Evolutionary conservation across 1,140 invertebrate species (phyloP), one percentile per base, ranked within the genome.

Genomic region (Eumaeus atala): DNA sequence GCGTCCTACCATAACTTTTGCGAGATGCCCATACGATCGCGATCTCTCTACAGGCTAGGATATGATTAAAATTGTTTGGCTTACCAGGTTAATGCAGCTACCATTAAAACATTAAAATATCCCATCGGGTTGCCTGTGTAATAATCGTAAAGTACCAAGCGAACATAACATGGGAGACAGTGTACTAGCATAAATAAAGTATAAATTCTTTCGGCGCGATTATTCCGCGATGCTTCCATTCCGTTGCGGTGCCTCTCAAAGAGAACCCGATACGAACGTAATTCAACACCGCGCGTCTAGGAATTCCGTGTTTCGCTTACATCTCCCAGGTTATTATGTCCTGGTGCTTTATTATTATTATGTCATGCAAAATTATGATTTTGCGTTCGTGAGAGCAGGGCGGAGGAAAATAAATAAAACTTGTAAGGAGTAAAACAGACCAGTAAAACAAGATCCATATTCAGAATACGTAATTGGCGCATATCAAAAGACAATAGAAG

Each of bases 181-280:
- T 66, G 62, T 69, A 69, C 60, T 62, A 62, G 70, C 66, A 77
- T 74, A 72, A 77, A 77, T 75, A 75, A 72, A 69, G 69, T 77
- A 72, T 71, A 74, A 76, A 74, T 72, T 76, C 72, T 71, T 76
- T 70, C 61, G 67, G 61, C 60, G 65, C 59, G 62, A 61, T 63
- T 62, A 65, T 68, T 58, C 61, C 52, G 59, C 63, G 73, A 70
- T 70, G 72, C 71, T 74, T 66, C 68, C 62, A 78, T 81, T 77
- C 73, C 75, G 66, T 68, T 54, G 76, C 78, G 78, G 78, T 73
- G 77, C 71, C 57, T 72, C 67, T 77, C 78, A 82, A 82, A 82
- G 78, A 64, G 70, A 79, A 79, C 78, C 64, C 62, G 77, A 80
- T 75, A 74, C 69, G 54, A 51, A 64, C 68, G 76, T 76, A 82